Evolutionary conservation across 2,888 invertebrate species (phyloP).

Genomic region (Lepidochitona cinerea): DNA sequence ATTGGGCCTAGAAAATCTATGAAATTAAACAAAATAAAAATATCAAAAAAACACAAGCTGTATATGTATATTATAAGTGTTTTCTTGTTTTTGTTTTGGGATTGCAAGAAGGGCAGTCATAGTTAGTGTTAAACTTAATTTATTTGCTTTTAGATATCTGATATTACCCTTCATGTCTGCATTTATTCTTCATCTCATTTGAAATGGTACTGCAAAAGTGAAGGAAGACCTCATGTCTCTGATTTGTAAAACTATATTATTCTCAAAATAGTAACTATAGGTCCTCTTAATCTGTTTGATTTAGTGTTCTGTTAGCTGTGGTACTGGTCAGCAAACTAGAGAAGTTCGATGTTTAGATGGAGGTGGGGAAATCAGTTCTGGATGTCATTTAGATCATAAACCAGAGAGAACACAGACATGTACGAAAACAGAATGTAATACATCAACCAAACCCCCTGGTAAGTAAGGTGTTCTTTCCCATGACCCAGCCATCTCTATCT

Average conservation of each 20-base stretch:
- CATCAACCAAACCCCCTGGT: background rate
- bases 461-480: too few relatives aligned
- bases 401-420: background rate
- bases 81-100: too few relatives aligned
- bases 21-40: too few relatives aligned
- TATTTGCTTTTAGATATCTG: background rate
- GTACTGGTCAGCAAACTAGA: constrained; percentile 76
- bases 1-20: too few relatives aligned
- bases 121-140: background rate
- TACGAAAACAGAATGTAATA: background rate
- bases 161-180: background rate
- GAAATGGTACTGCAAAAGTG: background rate
- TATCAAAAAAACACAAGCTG: too few relatives aligned
- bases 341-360: constrained; percentile 74
- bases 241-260: background rate
- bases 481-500: too few relatives aligned
- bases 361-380: background rate
- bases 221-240: background rate
- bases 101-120: too few relatives aligned
- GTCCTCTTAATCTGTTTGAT: constrained; percentile 23
- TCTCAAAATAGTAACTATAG: background rate
- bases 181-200: background rate
- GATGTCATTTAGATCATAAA: background rate
- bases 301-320: constrained; percentile 80
- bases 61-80: too few relatives aligned